Evolutionary conservation across 2,888 invertebrate species (phyloP), one percentile per base, ranked within the genome.

Genomic region (Coleophora deauratella): DNA sequence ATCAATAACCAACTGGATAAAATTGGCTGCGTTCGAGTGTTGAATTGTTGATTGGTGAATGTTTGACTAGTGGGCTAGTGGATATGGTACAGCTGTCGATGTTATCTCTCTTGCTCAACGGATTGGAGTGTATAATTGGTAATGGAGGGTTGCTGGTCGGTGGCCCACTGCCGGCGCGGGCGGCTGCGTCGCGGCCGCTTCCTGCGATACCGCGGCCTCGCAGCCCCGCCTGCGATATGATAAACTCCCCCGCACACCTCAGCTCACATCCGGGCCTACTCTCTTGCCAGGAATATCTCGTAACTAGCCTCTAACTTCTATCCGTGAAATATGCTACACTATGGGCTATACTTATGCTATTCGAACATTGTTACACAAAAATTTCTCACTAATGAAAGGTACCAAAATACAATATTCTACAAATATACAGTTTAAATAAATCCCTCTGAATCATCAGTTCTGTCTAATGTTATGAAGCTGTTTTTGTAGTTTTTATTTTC

Each of bases 171-270:
- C 14, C 33, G 33, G 35, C 35, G 31, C 9, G 3, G 31, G 10
- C 8, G 9, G 12, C 28, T 45, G 46, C 40, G 50, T 53, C 65
- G 66, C 70, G 71, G 66, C 70, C 52, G 59, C 59, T 72, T 80
- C 80, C 80, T 75, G 78, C 54, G 80, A 76, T 74, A 78, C 52
- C 49, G 44, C 43, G 44, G 31, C 31, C 11, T 41, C 32, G 50
- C 44, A 46, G 50, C 46, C 38, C 46, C 51, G 30, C 39, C 28
- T n/a, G n/a, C n/a, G n/a, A n/a, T n/a, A n/a, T n/a, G n/a, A n/a
- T n/a, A n/a, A n/a, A n/a, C n/a, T 50, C 51, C 52, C 42, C 51
- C 59, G 78, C 66, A 60, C 43, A 43, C 49, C 49, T 43, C 52
- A 44, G 48, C 54, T 54, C 58, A 57, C 60, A 34, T 39, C 41